A percentile compares a stretch with the other conserved stretches of the same genome.
phyloP scores from a whole-genome alignment of 2,888 invertebrate species.

The Empis livida region DNA sequence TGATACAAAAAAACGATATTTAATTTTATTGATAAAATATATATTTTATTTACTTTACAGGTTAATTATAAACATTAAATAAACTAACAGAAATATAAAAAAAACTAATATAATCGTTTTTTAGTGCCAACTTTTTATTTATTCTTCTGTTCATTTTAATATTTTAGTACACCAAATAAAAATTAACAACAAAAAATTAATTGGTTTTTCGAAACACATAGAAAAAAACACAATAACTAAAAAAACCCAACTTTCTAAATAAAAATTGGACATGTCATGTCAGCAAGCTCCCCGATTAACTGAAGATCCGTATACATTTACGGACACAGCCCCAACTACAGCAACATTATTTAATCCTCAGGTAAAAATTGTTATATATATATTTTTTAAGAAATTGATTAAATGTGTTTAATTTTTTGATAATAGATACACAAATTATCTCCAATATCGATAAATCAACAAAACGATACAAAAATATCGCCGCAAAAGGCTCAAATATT shows the following conservation, averaged over 20 bases:
- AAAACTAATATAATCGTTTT: constrained; percentile 1
- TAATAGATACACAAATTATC: constrained; percentile 10
- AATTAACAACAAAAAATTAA: background rate
- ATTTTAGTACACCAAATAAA: background rate
- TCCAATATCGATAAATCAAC: constrained; percentile 12
- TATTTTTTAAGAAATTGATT: too few species aligned
- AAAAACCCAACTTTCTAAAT: constrained; percentile 7
- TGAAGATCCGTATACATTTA: constrained; percentile 38
- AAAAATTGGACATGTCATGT: constrained; percentile 36
- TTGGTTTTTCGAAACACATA: background rate
- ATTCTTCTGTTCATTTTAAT: too few species aligned
- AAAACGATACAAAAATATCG: background rate
- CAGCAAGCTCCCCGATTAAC: constrained; percentile 34
- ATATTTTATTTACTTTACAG: too few species aligned
- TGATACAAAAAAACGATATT: too few species aligned
- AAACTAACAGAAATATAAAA: background rate
- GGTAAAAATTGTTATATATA: constrained; percentile 24
- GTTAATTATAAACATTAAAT: too few species aligned
- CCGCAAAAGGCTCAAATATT: constrained; percentile 1
- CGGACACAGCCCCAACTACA: constrained; percentile 33
- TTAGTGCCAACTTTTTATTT: background rate
- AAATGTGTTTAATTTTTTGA: background rate
- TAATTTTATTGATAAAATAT: too few species aligned
- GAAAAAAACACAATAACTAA: constrained; percentile 4
- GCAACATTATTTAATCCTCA: constrained; percentile 35